These are phyloP conservation scores for Sycobia sp. DNA, from an alignment of 1,140 invertebrate genomes.

Conservation along the genomic window DNA sequence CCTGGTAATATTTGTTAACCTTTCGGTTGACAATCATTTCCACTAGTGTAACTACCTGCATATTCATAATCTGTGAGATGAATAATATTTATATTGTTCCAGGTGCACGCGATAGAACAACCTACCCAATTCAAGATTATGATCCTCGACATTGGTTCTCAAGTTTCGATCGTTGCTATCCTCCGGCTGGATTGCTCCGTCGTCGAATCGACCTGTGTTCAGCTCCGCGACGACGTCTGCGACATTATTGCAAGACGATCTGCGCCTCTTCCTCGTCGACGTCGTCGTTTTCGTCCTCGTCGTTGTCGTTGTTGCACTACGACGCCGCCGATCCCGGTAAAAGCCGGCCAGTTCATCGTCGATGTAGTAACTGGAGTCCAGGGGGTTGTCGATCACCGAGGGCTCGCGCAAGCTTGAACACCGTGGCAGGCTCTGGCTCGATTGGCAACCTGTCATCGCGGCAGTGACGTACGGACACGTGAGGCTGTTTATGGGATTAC, in stretches of 20 bases:
- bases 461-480: too few relatives aligned
- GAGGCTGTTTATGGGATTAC: slow-evolving; percentile 44
- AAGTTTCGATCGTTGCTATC: too few relatives aligned
- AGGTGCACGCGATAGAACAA: not conserved
- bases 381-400: slow-evolving; percentile 48
- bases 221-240: not conserved
- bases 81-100: too few relatives aligned
- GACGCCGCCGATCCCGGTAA: slow-evolving; percentile 2
- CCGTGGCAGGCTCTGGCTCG: slow-evolving; percentile 47
- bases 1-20: too few relatives aligned
- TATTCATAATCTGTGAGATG: too few relatives aligned
- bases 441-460: slow-evolving; percentile 43
- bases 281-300: not conserved
- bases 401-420: slow-evolving; percentile 44
- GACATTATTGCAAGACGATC: not conserved
- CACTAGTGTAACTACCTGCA: too few relatives aligned
- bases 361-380: slow-evolving; percentile 48
- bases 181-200: too few relatives aligned
- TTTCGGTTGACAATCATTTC: too few relatives aligned
- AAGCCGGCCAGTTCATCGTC: slow-evolving; percentile 46
- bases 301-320: slow-evolving; percentile 1
- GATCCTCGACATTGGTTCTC: not conserved
- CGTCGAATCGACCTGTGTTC: too few relatives aligned
- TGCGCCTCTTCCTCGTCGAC: not conserved
- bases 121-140: not conserved